Base-by-base conservation (phyloP, 2,888 invertebrate species). In the Copidosoma aretas region DNA sequence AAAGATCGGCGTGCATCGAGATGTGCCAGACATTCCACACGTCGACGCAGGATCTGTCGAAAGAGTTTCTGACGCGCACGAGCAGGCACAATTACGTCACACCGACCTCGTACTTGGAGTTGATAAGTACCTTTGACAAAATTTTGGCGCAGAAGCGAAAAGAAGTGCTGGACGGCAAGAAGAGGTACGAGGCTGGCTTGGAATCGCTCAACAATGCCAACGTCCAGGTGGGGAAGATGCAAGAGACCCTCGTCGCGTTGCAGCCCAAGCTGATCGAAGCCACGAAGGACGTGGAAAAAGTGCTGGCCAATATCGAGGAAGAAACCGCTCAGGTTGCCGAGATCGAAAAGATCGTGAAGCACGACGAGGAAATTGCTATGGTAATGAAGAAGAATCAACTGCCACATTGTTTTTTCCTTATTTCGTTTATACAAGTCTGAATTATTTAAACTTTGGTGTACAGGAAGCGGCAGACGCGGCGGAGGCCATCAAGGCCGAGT, bases 1-100 rank as follows among this genome's bases (percentile, higher is more conserved):
- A 93, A 77, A 32, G 32, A 32, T 32, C 32, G 32, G 32, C 32
- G 32, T 32, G 32, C 32, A 95, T 95, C 70, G 91, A 91, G 75
- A 91, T 96, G 88, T 97, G 96, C 78, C 93, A 95, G 87, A 88
- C 90, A 68, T 96, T 97, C 84, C 96, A 97, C 83, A 91, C 90
- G 0, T 91, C 94, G 32, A 94, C 95, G 0, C 91, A 93, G 81
- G 83, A 83, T 10, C 83, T 94, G 41, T 91, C 93, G 0, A 82
- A 84, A 0, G 88, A 90, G 78, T 93, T 90, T 81, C 86, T 84
- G 65, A 80, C 84, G 0, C 86, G 92, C 73, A 84, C 95, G 65
- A 91, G 90, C 70, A 87, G 96, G 73, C 88, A 89, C 76, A 95
- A 93, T 81, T 96, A 97, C 81, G 95, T 97, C 0, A 97, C 97